Conservation (phyloP, 2,888 invertebrate species). For the Litoditis marina region DNA sequence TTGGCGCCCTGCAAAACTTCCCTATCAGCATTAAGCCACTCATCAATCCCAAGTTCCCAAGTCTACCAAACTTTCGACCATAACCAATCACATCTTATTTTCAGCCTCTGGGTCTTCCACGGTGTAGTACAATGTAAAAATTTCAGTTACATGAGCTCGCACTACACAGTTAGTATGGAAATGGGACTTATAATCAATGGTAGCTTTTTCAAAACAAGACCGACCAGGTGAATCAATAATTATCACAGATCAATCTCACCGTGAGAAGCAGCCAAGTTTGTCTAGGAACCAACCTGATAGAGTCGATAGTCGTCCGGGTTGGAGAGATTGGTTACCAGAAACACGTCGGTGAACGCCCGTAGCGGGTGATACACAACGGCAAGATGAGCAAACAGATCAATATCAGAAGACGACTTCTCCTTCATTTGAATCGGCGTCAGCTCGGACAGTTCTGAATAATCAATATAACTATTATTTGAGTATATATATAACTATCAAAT, state of each 20-base stretch:
- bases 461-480: neutral
- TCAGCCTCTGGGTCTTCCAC: too few relatives aligned
- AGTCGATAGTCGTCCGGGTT: constrained; percentile 28
- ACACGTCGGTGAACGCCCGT: constrained; percentile 37
- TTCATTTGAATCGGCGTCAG: neutral
- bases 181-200: too few relatives aligned
- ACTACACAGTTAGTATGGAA: too few relatives aligned
- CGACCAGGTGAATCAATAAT: too few relatives aligned
- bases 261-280: too few relatives aligned
- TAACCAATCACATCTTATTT: too few relatives aligned
- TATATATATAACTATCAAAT: too few relatives aligned
- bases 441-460: neutral
- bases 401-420: neutral
- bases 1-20: constrained; percentile 29
- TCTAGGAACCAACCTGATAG: constrained; percentile 33
- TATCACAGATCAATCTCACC: too few relatives aligned
- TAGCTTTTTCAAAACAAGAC: neutral
- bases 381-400: constrained; percentile 6
- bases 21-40: neutral
- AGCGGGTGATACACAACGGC: neutral
- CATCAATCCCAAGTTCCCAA: too few relatives aligned
- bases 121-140: too few relatives aligned
- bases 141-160: neutral
- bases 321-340: constrained; percentile 33
- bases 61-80: too few relatives aligned